Percentiles rank a stretch among this genome's conserved stretches.
Conservation (phyloP, 2,797 vertebrate genomes). For the Garrulus glandarius region DNA sequence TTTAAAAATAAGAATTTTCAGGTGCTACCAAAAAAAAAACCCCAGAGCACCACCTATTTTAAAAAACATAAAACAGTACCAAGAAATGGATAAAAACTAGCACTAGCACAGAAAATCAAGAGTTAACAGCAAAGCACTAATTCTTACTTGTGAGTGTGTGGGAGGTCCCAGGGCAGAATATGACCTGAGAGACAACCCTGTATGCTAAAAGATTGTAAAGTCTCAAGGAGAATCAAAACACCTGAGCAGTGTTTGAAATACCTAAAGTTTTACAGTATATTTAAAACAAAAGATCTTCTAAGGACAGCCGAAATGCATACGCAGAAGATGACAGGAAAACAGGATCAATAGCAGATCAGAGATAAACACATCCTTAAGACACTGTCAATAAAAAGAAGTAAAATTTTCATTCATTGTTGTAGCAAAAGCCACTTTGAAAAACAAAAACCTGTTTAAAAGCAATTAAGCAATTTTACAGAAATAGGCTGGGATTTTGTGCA, state of each 20-base stretch:
- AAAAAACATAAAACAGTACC: not conserved
- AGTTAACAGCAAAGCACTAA: not conserved
- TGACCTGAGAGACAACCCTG: not conserved
- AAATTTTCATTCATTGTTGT: constrained; percentile 4
- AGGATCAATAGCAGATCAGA: not conserved
- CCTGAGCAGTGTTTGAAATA: not conserved
- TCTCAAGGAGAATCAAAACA: not conserved
- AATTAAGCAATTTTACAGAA: constrained; percentile 73
- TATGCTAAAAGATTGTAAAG: not conserved
- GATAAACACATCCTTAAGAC: not conserved
- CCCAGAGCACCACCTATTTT: accelerated
- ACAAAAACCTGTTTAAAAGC: constrained; percentile 52
- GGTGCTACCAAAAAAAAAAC: not conserved
- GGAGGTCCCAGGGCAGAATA: not conserved
- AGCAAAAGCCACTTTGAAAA: constrained; percentile 2
- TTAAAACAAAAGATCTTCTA: constrained; percentile 14
- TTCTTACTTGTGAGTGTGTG: not conserved
- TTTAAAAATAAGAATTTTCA: not conserved
- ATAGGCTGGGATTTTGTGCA: constrained; percentile 70
- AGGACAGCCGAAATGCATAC: not conserved
- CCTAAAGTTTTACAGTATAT: not conserved
- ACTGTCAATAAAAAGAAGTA: not conserved
- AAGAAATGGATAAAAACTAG: not conserved
- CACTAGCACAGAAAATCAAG: not conserved
- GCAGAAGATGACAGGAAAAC: not conserved